Conservation (phyloP, 2,113 vertebrate genomes). For the Larimichthys crocea region DNA sequence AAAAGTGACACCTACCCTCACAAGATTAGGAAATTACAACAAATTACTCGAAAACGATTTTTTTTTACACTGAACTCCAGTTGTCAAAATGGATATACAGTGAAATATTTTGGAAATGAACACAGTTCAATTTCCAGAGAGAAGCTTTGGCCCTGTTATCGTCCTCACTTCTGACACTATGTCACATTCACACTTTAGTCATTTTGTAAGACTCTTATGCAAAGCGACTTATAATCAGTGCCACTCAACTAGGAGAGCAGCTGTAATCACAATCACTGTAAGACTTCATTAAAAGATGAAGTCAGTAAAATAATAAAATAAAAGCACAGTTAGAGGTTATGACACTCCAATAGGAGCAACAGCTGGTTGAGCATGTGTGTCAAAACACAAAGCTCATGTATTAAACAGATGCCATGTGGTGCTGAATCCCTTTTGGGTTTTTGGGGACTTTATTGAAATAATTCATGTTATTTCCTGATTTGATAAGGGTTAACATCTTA, state of each 20-base stretch:
- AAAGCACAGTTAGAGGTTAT: slow-evolving; percentile 11
- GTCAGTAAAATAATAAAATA: slow-evolving; percentile 29
- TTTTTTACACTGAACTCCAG: slow-evolving; percentile 5
- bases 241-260: slow-evolving; percentile 33
- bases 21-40: slow-evolving; percentile 11
- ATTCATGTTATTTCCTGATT: slow-evolving; percentile 42
- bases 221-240: slow-evolving; percentile 55
- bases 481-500: slow-evolving; percentile 54
- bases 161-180: slow-evolving; percentile 37
- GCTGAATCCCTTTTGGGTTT: slow-evolving; percentile 15
- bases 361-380: slow-evolving; percentile 22
- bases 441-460: slow-evolving; percentile 31
- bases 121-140: slow-evolving; percentile 35
- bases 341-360: slow-evolving; percentile 18
- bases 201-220: slow-evolving; percentile 50
- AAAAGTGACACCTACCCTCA: slow-evolving; percentile 12
- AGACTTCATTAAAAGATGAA: slow-evolving; percentile 45
- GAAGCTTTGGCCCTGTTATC: slow-evolving; percentile 24
- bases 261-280: slow-evolving; percentile 56
- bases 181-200: slow-evolving; percentile 58
- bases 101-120: slow-evolving; percentile 22
- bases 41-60: background rate
- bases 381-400: slow-evolving; percentile 34
- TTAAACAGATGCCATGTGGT: slow-evolving; percentile 4
- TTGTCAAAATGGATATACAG: background rate